These are phyloP conservation scores for Chloroclystis v-ata DNA, from an alignment of 2,888 invertebrate species.

Conservation along the genomic window DNA sequence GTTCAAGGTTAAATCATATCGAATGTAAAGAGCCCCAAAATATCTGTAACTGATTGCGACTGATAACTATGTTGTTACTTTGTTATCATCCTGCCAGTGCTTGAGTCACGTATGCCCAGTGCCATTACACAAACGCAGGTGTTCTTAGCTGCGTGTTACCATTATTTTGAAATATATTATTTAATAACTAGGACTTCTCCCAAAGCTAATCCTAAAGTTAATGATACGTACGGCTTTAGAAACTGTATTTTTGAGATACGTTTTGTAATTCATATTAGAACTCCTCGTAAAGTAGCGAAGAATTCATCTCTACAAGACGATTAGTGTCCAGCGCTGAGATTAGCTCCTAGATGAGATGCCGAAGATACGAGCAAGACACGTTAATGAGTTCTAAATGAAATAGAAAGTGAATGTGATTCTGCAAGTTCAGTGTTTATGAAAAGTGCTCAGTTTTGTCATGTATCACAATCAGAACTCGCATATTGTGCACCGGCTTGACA, in stretches of 20 bases:
- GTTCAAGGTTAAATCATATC: conserved; percentile 65
- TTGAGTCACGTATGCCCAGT: conserved; percentile 75
- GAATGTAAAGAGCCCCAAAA: conserved; percentile 50
- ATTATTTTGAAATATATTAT: conserved; percentile 33
- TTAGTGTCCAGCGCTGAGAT: conserved; percentile 6
- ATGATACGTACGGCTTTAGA: too few species aligned
- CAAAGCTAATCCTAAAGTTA: too few species aligned
- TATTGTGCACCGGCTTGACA: conserved; percentile 51
- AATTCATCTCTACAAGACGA: background rate
- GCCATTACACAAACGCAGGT: conserved; percentile 55
- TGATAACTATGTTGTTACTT: conserved; percentile 65
- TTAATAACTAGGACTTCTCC: too few species aligned
- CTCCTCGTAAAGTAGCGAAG: too few species aligned
- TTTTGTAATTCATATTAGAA: too few species aligned
- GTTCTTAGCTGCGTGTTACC: conserved; percentile 35
- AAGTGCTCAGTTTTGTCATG: conserved; percentile 11
- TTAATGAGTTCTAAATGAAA: conserved; percentile 16
- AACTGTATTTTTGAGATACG: too few species aligned
- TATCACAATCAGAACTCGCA: conserved; percentile 17
- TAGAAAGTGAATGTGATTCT: conserved; percentile 17
- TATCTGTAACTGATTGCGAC: conserved; percentile 49
- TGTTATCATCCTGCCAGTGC: conserved; percentile 55
- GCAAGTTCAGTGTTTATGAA: conserved; percentile 1
- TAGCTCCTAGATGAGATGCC: conserved; percentile 5
- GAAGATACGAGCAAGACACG: conserved; percentile 4